phyloP scores from a whole-genome alignment of 2,888 invertebrate species.

The Aspidapion aeneum region DNA sequence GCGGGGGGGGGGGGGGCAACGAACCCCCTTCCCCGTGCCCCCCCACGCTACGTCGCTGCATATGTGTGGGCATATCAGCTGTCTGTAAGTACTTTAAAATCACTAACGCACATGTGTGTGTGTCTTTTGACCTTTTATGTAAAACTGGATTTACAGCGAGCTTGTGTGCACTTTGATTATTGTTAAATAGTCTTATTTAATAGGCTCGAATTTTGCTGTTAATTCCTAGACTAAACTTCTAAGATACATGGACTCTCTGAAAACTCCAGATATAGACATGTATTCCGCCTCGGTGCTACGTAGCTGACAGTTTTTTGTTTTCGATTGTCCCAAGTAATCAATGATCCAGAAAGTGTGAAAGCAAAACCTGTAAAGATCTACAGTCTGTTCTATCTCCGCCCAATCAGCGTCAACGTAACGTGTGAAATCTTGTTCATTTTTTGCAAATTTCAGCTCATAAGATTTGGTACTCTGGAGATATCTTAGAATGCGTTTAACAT shows the following conservation, averaged over 20 bases:
- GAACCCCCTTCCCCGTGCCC: no score
- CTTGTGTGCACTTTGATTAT: neutral
- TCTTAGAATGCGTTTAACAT: neutral
- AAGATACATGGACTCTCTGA: no score
- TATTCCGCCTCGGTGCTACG: constrained; percentile 4
- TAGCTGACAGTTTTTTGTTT: constrained; percentile 15
- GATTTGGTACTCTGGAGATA: neutral
- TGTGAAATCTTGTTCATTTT: constrained; percentile 1
- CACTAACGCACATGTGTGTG: neutral
- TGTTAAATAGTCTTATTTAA: no score
- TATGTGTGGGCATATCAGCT: no score
- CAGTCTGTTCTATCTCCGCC: constrained; percentile 8
- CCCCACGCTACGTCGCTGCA: no score
- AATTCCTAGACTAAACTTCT: no score
- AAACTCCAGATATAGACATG: neutral
- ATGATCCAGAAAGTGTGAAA: constrained; percentile 8
- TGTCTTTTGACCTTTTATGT: neutral
- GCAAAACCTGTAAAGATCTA: constrained; percentile 6
- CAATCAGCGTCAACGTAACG: constrained; percentile 17
- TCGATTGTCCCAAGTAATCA: constrained; percentile 13
- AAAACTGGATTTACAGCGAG: neutral
- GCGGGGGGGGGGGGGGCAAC: no score
- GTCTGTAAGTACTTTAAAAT: no score
- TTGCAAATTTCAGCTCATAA: neutral
- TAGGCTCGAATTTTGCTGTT: no score